These are phyloP conservation scores for Andrena hattorfiana DNA, from an alignment of 2,888 invertebrate genomes.

Conservation along the genomic window DNA sequence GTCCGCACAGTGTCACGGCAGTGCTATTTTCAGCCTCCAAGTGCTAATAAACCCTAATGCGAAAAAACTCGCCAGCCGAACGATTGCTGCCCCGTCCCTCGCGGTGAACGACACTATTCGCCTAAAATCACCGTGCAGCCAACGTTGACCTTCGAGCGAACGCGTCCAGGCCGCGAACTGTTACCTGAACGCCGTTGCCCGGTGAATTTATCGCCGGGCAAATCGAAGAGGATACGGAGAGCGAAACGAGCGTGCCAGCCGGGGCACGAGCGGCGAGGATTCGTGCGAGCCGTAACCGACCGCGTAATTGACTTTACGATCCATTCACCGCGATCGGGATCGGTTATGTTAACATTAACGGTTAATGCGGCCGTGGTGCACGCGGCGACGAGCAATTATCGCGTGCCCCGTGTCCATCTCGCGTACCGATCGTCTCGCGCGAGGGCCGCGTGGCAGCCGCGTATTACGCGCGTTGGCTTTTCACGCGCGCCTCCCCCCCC, in stretches of 20 bases:
- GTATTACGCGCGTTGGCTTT: slow-evolving; percentile 32
- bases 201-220: slow-evolving; percentile 54
- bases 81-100: neutral
- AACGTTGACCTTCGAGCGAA: slow-evolving; percentile 20
- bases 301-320: slow-evolving; percentile 70
- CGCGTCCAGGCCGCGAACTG: slow-evolving; percentile 17
- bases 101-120: slow-evolving; percentile 2
- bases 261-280: slow-evolving; percentile 27
- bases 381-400: slow-evolving; percentile 60
- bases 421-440: slow-evolving; percentile 34
- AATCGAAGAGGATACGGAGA: slow-evolving; percentile 49
- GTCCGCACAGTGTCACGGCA: neutral
- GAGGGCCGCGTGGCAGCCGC: slow-evolving; percentile 39
- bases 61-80: slow-evolving; percentile 23
- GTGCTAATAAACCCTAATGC: neutral
- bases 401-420: slow-evolving; percentile 52
- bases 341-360: slow-evolving; percentile 66
- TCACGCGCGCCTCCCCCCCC: neutral
- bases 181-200: slow-evolving; percentile 6
- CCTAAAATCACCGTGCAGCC: neutral
- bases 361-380: slow-evolving; percentile 47
- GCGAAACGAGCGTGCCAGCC: slow-evolving; percentile 34
- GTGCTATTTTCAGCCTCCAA: neutral
- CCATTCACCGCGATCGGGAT: slow-evolving; percentile 66
- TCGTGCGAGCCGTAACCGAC: slow-evolving; percentile 50